phyloP scores from a whole-genome alignment of 2,888 invertebrate species.

The Perdita meconis region DNA sequence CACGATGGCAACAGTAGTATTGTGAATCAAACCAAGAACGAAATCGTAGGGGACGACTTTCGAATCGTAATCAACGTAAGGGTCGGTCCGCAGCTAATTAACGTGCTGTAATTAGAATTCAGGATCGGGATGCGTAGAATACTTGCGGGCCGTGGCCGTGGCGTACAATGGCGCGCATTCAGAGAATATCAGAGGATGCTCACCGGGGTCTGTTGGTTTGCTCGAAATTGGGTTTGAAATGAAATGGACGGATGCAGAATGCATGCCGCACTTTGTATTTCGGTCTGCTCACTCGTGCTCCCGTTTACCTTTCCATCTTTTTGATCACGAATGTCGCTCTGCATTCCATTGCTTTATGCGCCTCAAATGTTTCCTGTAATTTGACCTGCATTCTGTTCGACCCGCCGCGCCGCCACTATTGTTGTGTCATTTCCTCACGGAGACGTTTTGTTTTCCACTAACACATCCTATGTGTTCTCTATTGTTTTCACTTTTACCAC shows the following conservation, averaged over 20 bases:
- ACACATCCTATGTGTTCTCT: not conserved
- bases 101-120: conserved; percentile 70
- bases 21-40: conserved; percentile 17
- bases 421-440: conserved; percentile 3
- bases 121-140: conserved; percentile 64
- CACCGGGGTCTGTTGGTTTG: conserved; percentile 29
- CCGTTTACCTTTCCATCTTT: conserved; percentile 38
- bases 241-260: conserved; percentile 61
- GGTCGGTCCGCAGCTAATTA: conserved; percentile 61
- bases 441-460: not conserved
- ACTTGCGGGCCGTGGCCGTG: conserved; percentile 41
- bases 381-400: conserved; percentile 3
- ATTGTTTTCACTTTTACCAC: not conserved
- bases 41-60: conserved; percentile 33
- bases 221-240: conserved; percentile 66
- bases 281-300: not conserved
- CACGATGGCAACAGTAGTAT: not conserved
- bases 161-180: conserved; percentile 28
- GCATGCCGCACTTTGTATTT: conserved; percentile 44
- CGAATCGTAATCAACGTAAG: conserved; percentile 47
- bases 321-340: conserved; percentile 36
- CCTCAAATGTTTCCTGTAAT: conserved; percentile 34
- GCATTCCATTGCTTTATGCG: conserved; percentile 43
- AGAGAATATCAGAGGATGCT: conserved; percentile 27
- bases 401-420: not conserved